Evolutionary conservation across 2,113 vertebrate species (phyloP).

Genomic region (Mobula birostris): DNA sequence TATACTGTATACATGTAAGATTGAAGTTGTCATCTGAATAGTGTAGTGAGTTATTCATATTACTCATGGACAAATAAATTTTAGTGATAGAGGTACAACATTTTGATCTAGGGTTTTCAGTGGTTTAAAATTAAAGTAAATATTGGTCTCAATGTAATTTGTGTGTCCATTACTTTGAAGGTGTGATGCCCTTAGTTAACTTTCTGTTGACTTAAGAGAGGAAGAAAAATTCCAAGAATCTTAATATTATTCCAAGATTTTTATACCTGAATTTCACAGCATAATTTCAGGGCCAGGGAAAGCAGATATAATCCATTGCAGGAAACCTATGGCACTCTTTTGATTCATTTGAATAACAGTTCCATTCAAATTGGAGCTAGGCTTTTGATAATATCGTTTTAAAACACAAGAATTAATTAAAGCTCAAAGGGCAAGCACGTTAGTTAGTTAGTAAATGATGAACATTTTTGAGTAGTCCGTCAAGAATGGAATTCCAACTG

Average conservation of each 20-base stretch:
- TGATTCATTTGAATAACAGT: not conserved
- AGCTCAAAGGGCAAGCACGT: not conserved
- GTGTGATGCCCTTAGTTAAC: not conserved
- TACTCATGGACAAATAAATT: not conserved
- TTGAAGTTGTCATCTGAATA: not conserved
- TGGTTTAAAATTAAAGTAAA: not conserved
- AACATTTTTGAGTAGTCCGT: constrained; percentile 15
- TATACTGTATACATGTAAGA: not conserved
- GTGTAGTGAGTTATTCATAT: not conserved
- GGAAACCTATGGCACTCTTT: not conserved
- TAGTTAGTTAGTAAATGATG: not conserved
- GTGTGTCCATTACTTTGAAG: not conserved
- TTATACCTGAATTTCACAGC: not conserved
- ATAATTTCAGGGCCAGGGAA: not conserved
- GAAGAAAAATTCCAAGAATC: not conserved
- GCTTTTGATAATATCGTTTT: not conserved
- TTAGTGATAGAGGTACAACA: not conserved
- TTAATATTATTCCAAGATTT: too few relatives aligned
- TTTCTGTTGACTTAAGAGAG: not conserved
- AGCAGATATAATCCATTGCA: not conserved
- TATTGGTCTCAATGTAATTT: not conserved
- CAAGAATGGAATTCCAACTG: not conserved
- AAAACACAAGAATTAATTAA: not conserved
- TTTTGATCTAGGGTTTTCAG: not conserved
- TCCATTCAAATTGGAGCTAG: not conserved